Evolutionary conservation across 1,140 invertebrate genomes (phyloP).

Genomic region (Muscidifurax raptorellus): DNA sequence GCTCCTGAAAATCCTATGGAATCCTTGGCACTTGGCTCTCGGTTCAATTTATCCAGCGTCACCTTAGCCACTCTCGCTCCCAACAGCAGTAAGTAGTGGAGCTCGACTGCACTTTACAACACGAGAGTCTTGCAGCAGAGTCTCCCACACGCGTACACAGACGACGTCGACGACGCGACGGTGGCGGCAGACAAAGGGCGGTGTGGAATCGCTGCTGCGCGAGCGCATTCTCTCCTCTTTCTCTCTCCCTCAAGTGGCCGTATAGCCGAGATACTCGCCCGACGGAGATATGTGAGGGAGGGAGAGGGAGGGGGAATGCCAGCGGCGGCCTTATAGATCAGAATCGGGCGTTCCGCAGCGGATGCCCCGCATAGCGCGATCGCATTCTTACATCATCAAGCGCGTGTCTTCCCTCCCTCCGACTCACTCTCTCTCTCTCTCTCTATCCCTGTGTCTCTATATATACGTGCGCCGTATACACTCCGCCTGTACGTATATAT

Average conservation of each 20-base stretch:
- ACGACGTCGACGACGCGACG: not conserved
- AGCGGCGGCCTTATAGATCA: slow-evolving; percentile 36
- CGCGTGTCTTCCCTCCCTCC: not conserved
- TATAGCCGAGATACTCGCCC: slow-evolving; percentile 3
- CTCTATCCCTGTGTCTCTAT: not conserved
- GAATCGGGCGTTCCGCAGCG: slow-evolving; percentile 46
- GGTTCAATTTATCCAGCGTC: too few species aligned
- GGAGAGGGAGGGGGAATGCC: not conserved
- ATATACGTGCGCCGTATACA: too few species aligned
- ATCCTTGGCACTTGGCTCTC: not conserved
- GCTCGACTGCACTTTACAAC: not conserved
- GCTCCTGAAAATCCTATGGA: not conserved
- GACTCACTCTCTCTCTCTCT: not conserved
- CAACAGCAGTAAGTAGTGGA: not conserved
- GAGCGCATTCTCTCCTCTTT: slow-evolving; percentile 6
- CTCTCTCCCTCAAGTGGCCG: not conserved
- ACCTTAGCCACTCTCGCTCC: not conserved
- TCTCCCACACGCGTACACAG: not conserved
- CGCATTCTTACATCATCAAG: slow-evolving; percentile 49
- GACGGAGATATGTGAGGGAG: not conserved
- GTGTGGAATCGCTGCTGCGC: slow-evolving; percentile 25
- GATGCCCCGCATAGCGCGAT: slow-evolving; percentile 48
- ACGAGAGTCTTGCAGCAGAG: not conserved
- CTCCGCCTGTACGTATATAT: too few species aligned
- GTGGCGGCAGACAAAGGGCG: slow-evolving; percentile 19